Evolutionary conservation across 2,113 vertebrate species (phyloP).

Genomic region (Diadophis punctatus): DNA sequence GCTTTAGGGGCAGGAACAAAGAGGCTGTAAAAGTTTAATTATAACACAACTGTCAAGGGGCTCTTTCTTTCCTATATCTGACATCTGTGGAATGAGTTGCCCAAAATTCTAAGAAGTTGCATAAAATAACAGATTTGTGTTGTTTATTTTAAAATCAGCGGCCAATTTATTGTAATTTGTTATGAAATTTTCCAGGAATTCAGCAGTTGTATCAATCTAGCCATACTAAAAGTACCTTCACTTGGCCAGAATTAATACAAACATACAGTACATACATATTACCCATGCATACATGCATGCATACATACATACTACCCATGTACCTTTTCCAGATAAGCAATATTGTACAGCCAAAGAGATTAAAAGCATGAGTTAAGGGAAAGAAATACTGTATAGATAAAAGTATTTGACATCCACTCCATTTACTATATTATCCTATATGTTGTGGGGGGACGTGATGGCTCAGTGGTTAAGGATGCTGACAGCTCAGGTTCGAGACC

Average conservation of each 20-base stretch:
- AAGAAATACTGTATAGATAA: background rate
- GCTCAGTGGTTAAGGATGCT: too few relatives aligned
- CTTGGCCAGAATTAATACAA: slow-evolving; percentile 7
- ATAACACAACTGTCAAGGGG: background rate
- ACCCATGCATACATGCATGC: background rate
- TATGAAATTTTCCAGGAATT: slow-evolving; percentile 14
- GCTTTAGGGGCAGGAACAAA: background rate
- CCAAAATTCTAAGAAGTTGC: background rate
- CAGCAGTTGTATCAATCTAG: background rate
- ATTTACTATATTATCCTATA: background rate
- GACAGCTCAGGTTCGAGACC: too few relatives aligned
- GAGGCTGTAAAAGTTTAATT: background rate
- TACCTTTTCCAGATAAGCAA: background rate
- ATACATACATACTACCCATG: background rate
- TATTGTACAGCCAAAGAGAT: background rate
- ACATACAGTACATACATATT: background rate
- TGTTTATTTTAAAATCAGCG: background rate
- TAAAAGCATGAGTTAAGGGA: background rate
- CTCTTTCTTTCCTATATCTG: background rate
- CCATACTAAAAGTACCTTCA: background rate
- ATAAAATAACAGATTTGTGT: background rate
- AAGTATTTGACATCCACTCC: background rate
- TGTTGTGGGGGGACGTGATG: too few relatives aligned
- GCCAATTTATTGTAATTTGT: background rate
- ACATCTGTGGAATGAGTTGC: background rate